Evolutionary conservation across 2,888 invertebrate species (phyloP).

Genomic region (Lasioglossum zephyrum): DNA sequence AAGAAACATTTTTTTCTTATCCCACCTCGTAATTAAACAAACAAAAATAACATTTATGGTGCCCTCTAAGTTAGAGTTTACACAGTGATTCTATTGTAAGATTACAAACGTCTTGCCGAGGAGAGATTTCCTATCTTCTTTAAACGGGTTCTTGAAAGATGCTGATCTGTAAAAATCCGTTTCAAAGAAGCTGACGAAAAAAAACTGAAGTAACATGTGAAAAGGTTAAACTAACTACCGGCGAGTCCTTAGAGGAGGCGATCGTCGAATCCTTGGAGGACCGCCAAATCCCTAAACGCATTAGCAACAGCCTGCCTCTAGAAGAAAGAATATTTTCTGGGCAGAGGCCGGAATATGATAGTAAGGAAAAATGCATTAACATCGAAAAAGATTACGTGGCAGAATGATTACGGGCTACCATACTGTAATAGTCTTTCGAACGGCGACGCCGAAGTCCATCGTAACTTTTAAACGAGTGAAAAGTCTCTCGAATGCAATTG

Average conservation of each 20-base stretch:
- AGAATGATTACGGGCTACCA: not conserved
- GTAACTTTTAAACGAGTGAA: not conserved
- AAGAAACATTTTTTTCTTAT: no score
- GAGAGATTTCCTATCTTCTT: not conserved
- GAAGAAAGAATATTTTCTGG: not conserved
- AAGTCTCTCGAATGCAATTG: not conserved
- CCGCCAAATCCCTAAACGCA: not conserved
- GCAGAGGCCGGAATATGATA: not conserved
- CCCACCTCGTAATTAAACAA: not conserved
- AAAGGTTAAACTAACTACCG: not conserved
- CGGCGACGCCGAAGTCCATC: not conserved
- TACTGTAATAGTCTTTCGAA: not conserved
- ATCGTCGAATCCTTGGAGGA: not conserved
- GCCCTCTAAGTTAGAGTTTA: not conserved
- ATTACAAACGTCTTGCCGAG: not conserved
- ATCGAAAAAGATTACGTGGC: not conserved
- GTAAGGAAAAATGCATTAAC: not conserved
- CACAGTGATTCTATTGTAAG: not conserved
- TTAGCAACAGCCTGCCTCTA: not conserved
- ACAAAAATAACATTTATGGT: not conserved
- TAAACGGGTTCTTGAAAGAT: not conserved
- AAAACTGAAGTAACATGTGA: not conserved
- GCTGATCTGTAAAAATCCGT: not conserved
- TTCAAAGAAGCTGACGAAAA: not conserved
- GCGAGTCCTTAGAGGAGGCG: not conserved